Percentiles rank a stretch among this genome's conserved stretches.
Evolutionary conservation across 1,140 invertebrate species (phyloP).

Genomic region (Holcopasites calliopsidis): DNA sequence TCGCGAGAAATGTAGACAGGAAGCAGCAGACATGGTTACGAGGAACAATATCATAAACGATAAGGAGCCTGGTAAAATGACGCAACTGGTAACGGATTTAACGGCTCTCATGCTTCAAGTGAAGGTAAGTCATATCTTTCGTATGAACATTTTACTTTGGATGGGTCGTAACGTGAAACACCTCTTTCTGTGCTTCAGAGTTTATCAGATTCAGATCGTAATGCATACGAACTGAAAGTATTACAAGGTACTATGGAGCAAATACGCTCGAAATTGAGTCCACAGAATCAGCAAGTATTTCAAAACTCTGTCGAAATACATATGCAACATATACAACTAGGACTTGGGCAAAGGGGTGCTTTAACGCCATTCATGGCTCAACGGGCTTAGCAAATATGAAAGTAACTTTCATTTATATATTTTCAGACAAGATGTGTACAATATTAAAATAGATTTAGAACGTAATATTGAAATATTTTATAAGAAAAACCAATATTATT

Average conservation of each 20-base stretch:
- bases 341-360: constrained; percentile 83
- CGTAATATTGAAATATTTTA: constrained; percentile 37
- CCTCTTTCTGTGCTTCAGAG: constrained; percentile 80
- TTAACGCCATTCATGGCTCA: constrained; percentile 76
- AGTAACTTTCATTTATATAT: constrained; percentile 24
- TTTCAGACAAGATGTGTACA: constrained; percentile 35
- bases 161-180: constrained; percentile 13
- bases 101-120: constrained; percentile 96
- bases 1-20: constrained; percentile 91
- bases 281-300: constrained; percentile 90
- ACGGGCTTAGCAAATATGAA: constrained; percentile 70
- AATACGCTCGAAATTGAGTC: constrained; percentile 89
- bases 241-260: constrained; percentile 95
- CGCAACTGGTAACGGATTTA: constrained; percentile 92
- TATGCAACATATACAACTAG: constrained; percentile 94
- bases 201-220: constrained; percentile 93
- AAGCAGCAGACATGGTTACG: constrained; percentile 90
- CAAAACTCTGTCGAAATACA: constrained; percentile 95
- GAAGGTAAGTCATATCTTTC: constrained; percentile 81
- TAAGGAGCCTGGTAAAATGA: constrained; percentile 82
- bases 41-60: constrained; percentile 85
- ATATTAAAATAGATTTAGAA: constrained; percentile 25
- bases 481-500: constrained; percentile 54
- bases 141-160: constrained; percentile 9
- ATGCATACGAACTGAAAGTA: constrained; percentile 95